Conservation (phyloP, 1,140 invertebrate genomes). For the Sycophila sp. region DNA sequence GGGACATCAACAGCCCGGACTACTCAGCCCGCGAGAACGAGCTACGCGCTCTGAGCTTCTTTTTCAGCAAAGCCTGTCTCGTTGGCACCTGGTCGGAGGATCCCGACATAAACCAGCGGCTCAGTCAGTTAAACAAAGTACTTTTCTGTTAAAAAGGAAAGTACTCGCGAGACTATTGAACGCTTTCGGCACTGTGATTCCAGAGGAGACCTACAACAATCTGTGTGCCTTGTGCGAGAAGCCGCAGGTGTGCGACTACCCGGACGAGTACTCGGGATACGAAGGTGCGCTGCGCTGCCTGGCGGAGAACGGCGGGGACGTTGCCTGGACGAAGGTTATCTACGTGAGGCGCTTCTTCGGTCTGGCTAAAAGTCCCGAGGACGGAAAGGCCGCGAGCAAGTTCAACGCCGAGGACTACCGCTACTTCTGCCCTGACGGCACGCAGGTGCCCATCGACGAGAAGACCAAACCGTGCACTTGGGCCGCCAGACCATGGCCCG, state of each 20-base stretch:
- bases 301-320: conserved; percentile 79
- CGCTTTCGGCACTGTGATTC: conserved; percentile 21
- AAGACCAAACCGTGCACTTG: conserved; percentile 78
- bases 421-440: conserved; percentile 86
- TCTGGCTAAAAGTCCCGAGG: conserved; percentile 59
- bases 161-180: background rate
- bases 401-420: conserved; percentile 72
- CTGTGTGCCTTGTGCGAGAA: conserved; percentile 80
- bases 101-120: conserved; percentile 71
- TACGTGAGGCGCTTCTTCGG: conserved; percentile 81
- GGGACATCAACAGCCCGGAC: conserved; percentile 72
- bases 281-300: conserved; percentile 85
- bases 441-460: conserved; percentile 69
- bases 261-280: conserved; percentile 84
- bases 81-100: conserved; percentile 84
- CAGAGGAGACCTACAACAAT: conserved; percentile 77
- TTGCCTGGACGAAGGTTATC: conserved; percentile 87
- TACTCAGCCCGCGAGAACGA: conserved; percentile 81
- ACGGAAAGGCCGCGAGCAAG: conserved; percentile 44
- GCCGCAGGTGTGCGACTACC: conserved; percentile 79
- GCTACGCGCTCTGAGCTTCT: conserved; percentile 74
- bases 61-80: conserved; percentile 81
- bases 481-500: conserved; percentile 84
- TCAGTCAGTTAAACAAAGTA: conserved; percentile 70
- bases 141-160: background rate